Evolutionary conservation across 2,797 vertebrate species (phyloP), one percentile per base, ranked within the genome.

Genomic region (Anabacerthia variegaticeps): DNA sequence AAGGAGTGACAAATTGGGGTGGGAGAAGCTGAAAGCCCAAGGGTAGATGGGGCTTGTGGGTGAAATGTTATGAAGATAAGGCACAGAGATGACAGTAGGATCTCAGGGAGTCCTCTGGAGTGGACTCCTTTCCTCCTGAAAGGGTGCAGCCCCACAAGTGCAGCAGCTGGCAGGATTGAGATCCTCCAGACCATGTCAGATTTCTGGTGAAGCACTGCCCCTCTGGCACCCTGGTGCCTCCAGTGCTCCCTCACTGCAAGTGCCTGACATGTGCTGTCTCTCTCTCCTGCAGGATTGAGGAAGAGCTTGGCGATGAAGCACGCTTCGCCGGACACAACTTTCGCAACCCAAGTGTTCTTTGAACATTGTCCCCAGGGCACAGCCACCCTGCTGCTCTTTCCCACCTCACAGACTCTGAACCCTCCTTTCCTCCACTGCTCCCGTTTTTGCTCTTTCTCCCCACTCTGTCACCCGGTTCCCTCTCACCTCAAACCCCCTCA

Each of bases 241-340:
- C 3, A 7, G 17, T 15, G 39, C 34, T 71, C 56, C 65, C 72
- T 48, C 3, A 3, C 37, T 24, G 9, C 72, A 65, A 67, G 26
- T 34, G 32, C 67, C 82, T 93, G 67, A 90, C 1, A 0, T 18
- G 15, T 46, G 21, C 61, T 80, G 9, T 93, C 68, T 87, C n/a
- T 77, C 52, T 80, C 32, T 67, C 93, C 62, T 83, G 95, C 97
- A 99, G 99, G 98, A 99, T 99, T 93, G 99, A 99, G 95, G 99
- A 99, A 90, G 99, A 99, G 96, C 96, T 99, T 85, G 99, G 99
- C 0, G 99, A 99, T 5, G 98, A 99, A 97, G 99, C 99, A 67
- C 99, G 98, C 93, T 99, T 98, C 56, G 99, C 99, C 0, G 99
- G 99, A 88, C 99, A 99, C 97, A 99, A 99, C 96, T 99, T 99